A percentile compares a stretch with the other conserved stretches of the same genome.
These are phyloP conservation scores for Muraenolepis orangiensis DNA, from an alignment of 2,797 vertebrate species.

Conservation along the genomic window DNA sequence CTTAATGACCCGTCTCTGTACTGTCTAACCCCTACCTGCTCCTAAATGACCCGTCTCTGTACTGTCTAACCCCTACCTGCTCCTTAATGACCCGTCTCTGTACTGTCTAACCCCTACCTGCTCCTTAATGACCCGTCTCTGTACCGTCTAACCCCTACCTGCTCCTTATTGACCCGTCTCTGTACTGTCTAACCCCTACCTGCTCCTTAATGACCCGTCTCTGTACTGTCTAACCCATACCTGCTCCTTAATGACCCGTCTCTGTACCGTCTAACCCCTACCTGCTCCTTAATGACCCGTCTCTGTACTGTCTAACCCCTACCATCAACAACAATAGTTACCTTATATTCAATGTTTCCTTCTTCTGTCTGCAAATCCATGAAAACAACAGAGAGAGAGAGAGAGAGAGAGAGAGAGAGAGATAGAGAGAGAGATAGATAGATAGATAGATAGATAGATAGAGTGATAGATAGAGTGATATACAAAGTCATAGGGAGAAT, in stretches of 20 bases:
- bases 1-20: no score
- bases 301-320: not conserved
- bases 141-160: not conserved
- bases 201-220: not conserved
- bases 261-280: not conserved
- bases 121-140: no score
- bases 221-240: not conserved
- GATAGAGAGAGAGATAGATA: not conserved
- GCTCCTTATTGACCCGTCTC: no score
- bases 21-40: no score
- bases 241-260: not conserved
- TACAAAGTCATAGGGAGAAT: no score
- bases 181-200: not conserved
- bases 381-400: no score
- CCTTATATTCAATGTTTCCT: slow-evolving; percentile 85
- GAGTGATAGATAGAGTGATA: no score
- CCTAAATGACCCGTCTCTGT: not conserved
- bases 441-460: not conserved
- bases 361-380: not conserved
- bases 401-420: no score
- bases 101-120: not conserved
- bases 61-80: no score
- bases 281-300: not conserved
- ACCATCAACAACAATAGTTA: slow-evolving; percentile 45
- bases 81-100: not conserved